phyloP scores from a whole-genome alignment of 2,113 vertebrate species.

The Scolopax mira region DNA sequence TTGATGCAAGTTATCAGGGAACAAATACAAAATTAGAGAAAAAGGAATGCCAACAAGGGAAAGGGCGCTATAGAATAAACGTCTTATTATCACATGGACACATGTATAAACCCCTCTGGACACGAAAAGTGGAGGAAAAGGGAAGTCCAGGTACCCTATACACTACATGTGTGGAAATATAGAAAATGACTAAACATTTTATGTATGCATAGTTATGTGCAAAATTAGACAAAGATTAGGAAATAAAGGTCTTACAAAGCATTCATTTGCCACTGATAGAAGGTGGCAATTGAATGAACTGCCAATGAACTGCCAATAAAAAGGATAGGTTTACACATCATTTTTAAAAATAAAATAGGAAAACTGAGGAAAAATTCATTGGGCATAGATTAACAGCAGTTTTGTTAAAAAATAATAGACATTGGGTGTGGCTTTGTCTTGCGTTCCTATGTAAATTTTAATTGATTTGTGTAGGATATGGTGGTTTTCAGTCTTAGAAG shows the following conservation, averaged over 20 bases:
- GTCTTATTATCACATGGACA: neutral
- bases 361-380: neutral
- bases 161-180: neutral
- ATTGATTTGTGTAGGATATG: neutral
- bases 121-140: neutral
- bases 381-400: fast-evolving
- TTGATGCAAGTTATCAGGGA: neutral
- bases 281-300: too few relatives aligned
- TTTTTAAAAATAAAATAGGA: neutral
- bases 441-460: neutral
- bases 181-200: neutral
- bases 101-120: neutral
- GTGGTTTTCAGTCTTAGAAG: neutral
- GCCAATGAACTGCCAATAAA: neutral
- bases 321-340: neutral
- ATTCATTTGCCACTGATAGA: neutral
- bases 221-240: neutral
- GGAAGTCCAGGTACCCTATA: neutral
- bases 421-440: neutral
- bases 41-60: neutral
- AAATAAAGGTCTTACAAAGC: neutral
- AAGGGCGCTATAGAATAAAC: neutral
- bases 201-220: neutral
- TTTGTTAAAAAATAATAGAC: neutral
- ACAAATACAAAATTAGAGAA: neutral